phyloP scores from a whole-genome alignment of 2,113 vertebrate genomes.

The Pachyramphus minor region DNA sequence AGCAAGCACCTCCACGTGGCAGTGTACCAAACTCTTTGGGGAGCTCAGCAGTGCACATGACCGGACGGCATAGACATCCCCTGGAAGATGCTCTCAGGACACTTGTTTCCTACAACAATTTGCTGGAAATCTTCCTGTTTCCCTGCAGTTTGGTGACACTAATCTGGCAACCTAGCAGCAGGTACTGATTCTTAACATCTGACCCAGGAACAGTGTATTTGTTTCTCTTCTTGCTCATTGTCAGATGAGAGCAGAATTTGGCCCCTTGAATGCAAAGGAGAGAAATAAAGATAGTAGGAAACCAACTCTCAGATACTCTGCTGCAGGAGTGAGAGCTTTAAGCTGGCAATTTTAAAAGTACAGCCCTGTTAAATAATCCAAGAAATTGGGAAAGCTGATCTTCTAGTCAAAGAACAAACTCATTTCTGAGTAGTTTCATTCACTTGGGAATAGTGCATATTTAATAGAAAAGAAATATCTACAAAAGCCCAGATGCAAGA shows the following conservation, averaged over 20 bases:
- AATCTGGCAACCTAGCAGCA: background rate
- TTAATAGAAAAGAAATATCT: slow-evolving; percentile 58
- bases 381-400: slow-evolving; percentile 31
- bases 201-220: background rate
- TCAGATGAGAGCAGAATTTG: background rate
- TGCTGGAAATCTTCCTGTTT: background rate
- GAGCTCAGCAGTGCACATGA: rapidly evolving
- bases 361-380: slow-evolving; percentile 30
- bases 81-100: rapidly evolving
- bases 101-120: background rate
- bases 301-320: background rate
- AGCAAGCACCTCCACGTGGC: background rate
- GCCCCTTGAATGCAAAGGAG: background rate
- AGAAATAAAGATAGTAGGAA: background rate
- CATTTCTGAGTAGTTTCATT: slow-evolving; percentile 29
- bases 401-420: slow-evolving; percentile 53
- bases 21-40: background rate
- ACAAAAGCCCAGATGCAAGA: slow-evolving; percentile 20
- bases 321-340: background rate
- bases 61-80: rapidly evolving
- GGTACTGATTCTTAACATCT: background rate
- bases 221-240: background rate
- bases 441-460: slow-evolving; percentile 50
- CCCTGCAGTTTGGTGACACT: background rate
- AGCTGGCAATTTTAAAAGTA: background rate